Evolutionary conservation across 2,113 vertebrate species (phyloP).

Genomic region (Prinia subflava): DNA sequence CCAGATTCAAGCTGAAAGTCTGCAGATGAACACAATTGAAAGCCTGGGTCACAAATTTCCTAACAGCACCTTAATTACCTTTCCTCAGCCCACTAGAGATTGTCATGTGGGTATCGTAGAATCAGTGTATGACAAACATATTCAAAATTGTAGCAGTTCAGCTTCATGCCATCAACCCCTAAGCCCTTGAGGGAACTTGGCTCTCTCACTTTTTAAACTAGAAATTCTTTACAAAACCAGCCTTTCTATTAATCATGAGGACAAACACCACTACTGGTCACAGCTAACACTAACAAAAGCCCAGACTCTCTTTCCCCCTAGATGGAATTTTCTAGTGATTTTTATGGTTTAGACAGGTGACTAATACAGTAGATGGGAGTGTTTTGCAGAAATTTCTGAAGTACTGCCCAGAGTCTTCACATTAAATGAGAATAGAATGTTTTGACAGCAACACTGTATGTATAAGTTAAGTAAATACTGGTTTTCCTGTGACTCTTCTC

Average conservation of each 20-base stretch:
- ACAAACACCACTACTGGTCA: background rate
- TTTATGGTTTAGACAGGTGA: background rate
- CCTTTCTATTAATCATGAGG: background rate
- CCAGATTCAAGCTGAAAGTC: background rate
- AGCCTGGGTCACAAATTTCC: background rate
- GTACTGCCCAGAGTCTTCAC: background rate
- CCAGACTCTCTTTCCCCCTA: background rate
- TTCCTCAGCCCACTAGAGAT: background rate
- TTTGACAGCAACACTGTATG: background rate
- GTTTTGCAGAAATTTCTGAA: background rate
- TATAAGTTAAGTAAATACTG: background rate
- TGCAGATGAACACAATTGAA: background rate
- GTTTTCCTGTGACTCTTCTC: background rate
- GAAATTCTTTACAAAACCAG: background rate
- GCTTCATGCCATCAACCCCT: background rate
- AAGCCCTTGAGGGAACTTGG: background rate
- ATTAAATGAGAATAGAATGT: background rate
- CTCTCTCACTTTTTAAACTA: background rate
- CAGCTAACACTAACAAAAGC: background rate
- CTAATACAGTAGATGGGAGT: background rate
- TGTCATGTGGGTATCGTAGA: too few relatives aligned
- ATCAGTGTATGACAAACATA: background rate
- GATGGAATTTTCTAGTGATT: background rate
- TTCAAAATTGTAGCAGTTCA: background rate
- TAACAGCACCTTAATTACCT: background rate